Evolutionary conservation across 1,140 invertebrate genomes (phyloP).

Genomic region (Leptinotarsa defecta): DNA sequence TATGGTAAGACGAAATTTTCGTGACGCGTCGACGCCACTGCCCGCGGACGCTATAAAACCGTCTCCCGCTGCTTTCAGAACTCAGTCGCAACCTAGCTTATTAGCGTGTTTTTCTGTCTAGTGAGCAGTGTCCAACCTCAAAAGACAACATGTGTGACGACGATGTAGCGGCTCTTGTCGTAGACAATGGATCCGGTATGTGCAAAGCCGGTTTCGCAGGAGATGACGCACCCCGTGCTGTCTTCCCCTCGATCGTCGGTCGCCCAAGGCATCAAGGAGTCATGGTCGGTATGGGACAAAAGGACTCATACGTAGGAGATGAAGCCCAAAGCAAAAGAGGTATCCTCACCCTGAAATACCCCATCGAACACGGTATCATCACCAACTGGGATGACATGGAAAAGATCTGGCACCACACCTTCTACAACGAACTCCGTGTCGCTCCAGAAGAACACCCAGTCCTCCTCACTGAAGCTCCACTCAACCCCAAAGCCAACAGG

Average conservation of each 20-base stretch:
- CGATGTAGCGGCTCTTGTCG: constrained; percentile 84
- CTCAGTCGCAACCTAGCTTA: constrained; percentile 48
- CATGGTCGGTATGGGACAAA: constrained; percentile 79
- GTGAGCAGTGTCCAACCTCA: constrained; percentile 49
- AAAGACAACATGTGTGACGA: constrained; percentile 80
- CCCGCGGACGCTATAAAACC: constrained; percentile 43
- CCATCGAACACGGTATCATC: constrained; percentile 93
- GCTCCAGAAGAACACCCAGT: constrained; percentile 94
- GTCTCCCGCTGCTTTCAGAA: constrained; percentile 24
- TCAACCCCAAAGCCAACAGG: constrained; percentile 89
- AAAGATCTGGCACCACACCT: constrained; percentile 96
- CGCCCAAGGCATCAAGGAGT: constrained; percentile 90
- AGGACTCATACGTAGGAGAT: constrained; percentile 43
- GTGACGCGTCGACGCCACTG: constrained; percentile 37
- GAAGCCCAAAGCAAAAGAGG: constrained; percentile 95
- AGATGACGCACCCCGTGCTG: constrained; percentile 91
- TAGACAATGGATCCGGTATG: constrained; percentile 94
- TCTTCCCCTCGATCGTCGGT: constrained; percentile 93
- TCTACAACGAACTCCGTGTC: constrained; percentile 94
- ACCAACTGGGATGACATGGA: constrained; percentile 98
- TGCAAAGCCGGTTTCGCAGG: constrained; percentile 96
- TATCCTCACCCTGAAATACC: constrained; percentile 94
- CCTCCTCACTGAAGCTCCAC: constrained; percentile 85
- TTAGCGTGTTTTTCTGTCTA: constrained; percentile 48
- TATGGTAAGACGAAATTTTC: constrained; percentile 24